Percentiles rank a stretch among this genome's conserved stretches.
These are phyloP conservation scores for Caenorhabditis macrosperma DNA, from an alignment of 2,888 invertebrate species.

Conservation along the genomic window DNA sequence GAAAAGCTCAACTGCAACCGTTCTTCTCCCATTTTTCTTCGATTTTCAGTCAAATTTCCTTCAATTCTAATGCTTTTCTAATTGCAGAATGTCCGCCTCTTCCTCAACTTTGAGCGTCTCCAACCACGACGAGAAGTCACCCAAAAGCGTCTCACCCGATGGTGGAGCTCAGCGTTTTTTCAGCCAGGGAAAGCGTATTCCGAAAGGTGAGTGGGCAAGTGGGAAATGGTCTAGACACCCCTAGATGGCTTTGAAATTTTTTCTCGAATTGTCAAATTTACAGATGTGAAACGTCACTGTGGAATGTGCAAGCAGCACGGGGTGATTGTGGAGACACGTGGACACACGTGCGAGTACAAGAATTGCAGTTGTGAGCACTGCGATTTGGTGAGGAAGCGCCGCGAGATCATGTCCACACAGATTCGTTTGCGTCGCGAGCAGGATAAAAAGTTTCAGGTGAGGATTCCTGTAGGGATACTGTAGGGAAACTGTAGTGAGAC, in stretches of 20 bases:
- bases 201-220: slow-evolving; percentile 58
- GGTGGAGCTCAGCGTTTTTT: slow-evolving; percentile 60
- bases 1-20: too few species aligned
- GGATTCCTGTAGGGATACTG: too few species aligned
- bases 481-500: too few species aligned
- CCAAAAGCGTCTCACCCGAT: slow-evolving; percentile 39
- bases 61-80: background rate
- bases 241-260: too few species aligned
- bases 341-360: slow-evolving; percentile 76
- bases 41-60: background rate
- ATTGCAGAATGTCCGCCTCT: slow-evolving; percentile 2
- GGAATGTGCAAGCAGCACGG: slow-evolving; percentile 79
- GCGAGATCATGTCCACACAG: slow-evolving; percentile 78
- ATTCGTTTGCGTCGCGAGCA: slow-evolving; percentile 78
- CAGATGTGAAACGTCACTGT: slow-evolving; percentile 78
- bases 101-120: slow-evolving; percentile 20
- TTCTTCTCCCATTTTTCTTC: background rate
- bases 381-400: slow-evolving; percentile 73
- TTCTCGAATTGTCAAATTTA: too few species aligned
- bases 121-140: background rate
- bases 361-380: slow-evolving; percentile 76
- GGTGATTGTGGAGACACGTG: slow-evolving; percentile 73
- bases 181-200: slow-evolving; percentile 70
- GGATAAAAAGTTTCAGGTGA: slow-evolving; percentile 76
- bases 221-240: too few species aligned